Conservation (phyloP, 2,888 invertebrate genomes). For the Eristalis pertinax region DNA sequence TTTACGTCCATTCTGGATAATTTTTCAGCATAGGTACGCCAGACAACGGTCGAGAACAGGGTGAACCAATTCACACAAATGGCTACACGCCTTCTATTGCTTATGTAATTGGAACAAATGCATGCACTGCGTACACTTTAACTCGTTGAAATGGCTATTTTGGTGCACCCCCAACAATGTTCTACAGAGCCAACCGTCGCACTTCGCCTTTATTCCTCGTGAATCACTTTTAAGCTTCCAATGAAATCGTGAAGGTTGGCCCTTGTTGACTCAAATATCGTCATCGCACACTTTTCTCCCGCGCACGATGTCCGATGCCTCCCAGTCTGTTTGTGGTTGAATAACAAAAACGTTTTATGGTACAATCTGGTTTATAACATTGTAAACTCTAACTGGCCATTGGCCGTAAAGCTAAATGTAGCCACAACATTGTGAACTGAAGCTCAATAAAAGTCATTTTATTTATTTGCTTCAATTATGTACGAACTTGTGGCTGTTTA, state of each 20-base stretch:
- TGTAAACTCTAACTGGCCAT: background rate
- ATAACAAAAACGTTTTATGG: background rate
- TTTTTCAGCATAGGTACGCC: too few relatives aligned
- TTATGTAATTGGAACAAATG: too few relatives aligned
- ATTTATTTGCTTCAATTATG: background rate
- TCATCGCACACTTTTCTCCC: background rate
- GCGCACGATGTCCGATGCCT: background rate
- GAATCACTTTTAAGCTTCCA: background rate
- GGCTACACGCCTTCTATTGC: too few relatives aligned
- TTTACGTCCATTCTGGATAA: too few relatives aligned
- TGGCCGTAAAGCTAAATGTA: background rate
- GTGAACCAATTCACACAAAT: too few relatives aligned
- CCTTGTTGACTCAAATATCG: background rate
- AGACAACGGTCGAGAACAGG: too few relatives aligned
- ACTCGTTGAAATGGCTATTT: too few relatives aligned
- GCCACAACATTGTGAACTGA: background rate
- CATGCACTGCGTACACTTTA: too few relatives aligned
- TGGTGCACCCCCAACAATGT: too few relatives aligned
- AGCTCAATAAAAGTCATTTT: background rate
- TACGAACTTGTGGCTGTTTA: conserved; percentile 6
- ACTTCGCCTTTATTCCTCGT: too few relatives aligned
- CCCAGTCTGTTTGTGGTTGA: background rate
- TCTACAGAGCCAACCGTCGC: too few relatives aligned
- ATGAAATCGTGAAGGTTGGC: background rate
- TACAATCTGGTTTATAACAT: conserved; percentile 8